These are phyloP conservation scores for Monodelphis domestica DNA, from an alignment of 2,797 vertebrate species.

Conservation along the genomic window DNA sequence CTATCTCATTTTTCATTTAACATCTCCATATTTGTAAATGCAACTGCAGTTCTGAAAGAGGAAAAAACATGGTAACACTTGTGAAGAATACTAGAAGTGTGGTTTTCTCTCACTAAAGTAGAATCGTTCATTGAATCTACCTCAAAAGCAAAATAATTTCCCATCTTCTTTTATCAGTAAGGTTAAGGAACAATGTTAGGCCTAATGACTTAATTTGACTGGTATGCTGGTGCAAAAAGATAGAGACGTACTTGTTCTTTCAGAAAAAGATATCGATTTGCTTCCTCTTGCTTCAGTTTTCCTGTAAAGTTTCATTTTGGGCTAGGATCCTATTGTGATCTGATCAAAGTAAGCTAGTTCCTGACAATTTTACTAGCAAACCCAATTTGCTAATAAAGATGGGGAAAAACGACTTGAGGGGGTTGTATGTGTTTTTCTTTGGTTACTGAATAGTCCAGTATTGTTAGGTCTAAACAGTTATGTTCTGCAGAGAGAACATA, in stretches of 20 bases:
- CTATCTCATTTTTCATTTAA: conserved; percentile 23
- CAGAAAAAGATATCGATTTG: not conserved
- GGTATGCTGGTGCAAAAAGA: not conserved
- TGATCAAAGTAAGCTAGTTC: conserved; percentile 63
- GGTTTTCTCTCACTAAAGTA: not conserved
- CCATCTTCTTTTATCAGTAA: not conserved
- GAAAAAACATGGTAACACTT: not conserved
- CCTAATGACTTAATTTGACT: not conserved
- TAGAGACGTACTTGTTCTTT: not conserved
- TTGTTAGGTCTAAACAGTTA: conserved; percentile 43
- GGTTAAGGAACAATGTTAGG: not conserved
- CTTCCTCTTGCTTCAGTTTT: not conserved
- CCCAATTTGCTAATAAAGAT: conserved; percentile 45
- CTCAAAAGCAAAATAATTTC: not conserved
- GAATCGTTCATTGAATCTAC: not conserved
- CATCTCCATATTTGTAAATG: conserved; percentile 38
- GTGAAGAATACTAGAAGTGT: not conserved
- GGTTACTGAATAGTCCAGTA: conserved; percentile 29
- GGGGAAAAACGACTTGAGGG: not conserved
- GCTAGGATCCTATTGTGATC: conserved; percentile 57
- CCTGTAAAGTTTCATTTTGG: conserved; percentile 61
- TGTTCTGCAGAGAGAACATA: not conserved
- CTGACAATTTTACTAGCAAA: conserved; percentile 41
- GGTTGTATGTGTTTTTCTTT: conserved; percentile 9
- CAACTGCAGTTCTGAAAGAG: conserved; percentile 38